phyloP scores from a whole-genome alignment of 2,888 invertebrate species.

The Drosophila robusta region DNA sequence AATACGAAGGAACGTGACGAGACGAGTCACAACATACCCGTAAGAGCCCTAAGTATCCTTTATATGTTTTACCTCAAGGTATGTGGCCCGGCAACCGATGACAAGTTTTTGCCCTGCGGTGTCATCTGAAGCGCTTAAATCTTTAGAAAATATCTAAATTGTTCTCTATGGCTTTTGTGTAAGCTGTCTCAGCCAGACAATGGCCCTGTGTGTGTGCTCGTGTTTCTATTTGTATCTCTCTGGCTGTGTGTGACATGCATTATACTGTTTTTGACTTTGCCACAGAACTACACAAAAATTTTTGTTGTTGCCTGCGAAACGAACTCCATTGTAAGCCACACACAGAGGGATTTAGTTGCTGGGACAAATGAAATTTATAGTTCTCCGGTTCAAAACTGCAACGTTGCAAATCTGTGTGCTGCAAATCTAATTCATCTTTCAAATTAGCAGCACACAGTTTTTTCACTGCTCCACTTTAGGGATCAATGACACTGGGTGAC shows the following conservation, averaged over 20 bases:
- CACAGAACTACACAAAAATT: slow-evolving; percentile 72
- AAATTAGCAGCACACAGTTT: slow-evolving; percentile 65
- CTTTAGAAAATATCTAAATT: slow-evolving; percentile 77
- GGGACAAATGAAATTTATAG: slow-evolving; percentile 79
- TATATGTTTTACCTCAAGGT: slow-evolving; percentile 35
- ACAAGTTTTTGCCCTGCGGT: slow-evolving; percentile 62
- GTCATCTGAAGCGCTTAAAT: slow-evolving; percentile 67
- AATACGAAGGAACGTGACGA: slow-evolving; percentile 36
- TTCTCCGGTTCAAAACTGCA: slow-evolving; percentile 66
- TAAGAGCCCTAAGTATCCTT: slow-evolving; percentile 24
- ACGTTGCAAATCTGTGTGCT: slow-evolving; percentile 62
- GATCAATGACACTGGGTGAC: slow-evolving; percentile 36
- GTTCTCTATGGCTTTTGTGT: slow-evolving; percentile 77
- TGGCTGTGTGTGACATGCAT: slow-evolving; percentile 68
- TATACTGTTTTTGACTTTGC: slow-evolving; percentile 78
- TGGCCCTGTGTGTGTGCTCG: slow-evolving; percentile 19
- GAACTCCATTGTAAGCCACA: slow-evolving; percentile 71
- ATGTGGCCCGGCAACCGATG: slow-evolving; percentile 60
- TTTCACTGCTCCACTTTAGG: slow-evolving; percentile 15
- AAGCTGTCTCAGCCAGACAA: slow-evolving; percentile 71
- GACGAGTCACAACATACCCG: not conserved
- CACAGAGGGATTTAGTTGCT: slow-evolving; percentile 63
- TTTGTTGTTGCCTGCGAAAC: slow-evolving; percentile 53
- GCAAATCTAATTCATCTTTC: slow-evolving; percentile 76
- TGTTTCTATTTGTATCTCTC: slow-evolving; percentile 17